Base-by-base conservation (phyloP, 2,113 vertebrate genomes). In the Nansenia antarctica region DNA sequence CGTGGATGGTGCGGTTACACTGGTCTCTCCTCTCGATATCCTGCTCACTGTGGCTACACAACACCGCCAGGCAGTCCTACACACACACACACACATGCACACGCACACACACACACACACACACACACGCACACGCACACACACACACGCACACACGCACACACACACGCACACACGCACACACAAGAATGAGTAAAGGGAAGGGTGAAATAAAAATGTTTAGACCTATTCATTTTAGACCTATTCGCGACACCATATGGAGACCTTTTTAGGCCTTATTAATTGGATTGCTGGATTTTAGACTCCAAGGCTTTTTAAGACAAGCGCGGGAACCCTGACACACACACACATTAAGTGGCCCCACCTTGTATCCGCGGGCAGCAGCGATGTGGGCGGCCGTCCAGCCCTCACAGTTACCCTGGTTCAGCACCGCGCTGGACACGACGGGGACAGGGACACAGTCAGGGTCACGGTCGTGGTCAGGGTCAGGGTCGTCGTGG, bases 331-430 rank as follows among this genome's bases (percentile, higher is more conserved):
- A n/a, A n/a, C n/a, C n/a, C n/a, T n/a, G n/a, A n/a, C n/a, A n/a
- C n/a, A n/a, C n/a, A n/a, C n/a, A n/a, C n/a, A n/a, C n/a, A n/a
- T n/a, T 24, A 9, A 12, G 22, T 26, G 26, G n/a, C 22, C 24
- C 0, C 67, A 98, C 97, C 95, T 98, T 98, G 87, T 96, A 95
- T 69, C 96, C 96, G 77, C 94, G 94, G 22, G 96, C 95, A 37
- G 96, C 96, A 61, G 97, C 96, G 82, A 96, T 94, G 62, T 97
- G 96, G 35, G 96, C 95, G 76, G 96, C 94, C 2, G 95, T 99
- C 96, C 96, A 98, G 59, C 96, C 96, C 14, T 98, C 96, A 57
- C 84, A 83, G 89, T 98, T 92, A 73, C 92, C 89, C 1, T 92
- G 91, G 89, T 96, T 98, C 81, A 98, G 93, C 70, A 97, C 91